A percentile compares a stretch with the other conserved stretches of the same genome.
Conservation (phyloP, 2,113 vertebrate species). For the Cheirogaleus medius region DNA sequence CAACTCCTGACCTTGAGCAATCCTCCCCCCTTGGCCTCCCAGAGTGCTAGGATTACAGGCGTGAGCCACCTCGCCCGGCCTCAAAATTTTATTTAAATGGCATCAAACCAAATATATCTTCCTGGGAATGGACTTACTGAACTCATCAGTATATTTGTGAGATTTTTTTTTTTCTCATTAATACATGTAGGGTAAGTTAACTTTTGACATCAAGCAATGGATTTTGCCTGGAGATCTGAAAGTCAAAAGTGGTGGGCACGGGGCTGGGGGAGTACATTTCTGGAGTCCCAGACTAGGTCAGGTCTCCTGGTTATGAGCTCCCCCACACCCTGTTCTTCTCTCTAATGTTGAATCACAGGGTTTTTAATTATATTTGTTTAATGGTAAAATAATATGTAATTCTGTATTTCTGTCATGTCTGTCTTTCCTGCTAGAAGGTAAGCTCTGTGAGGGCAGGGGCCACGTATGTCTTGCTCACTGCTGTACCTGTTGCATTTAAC, state of each 20-base stretch:
- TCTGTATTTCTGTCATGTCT: neutral
- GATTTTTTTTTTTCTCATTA: neutral
- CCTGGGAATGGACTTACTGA: neutral
- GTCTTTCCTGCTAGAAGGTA: neutral
- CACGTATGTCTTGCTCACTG: neutral
- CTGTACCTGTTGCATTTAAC: no score
- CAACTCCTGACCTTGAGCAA: no score
- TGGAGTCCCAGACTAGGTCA: neutral
- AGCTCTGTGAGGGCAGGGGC: neutral
- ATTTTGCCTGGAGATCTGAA: neutral
- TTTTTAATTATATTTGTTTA: conserved; percentile 18
- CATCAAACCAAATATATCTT: neutral
- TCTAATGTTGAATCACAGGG: neutral
- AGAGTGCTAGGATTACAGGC: no score
- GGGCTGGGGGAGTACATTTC: neutral
- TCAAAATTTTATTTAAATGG: neutral
- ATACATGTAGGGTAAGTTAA: neutral
- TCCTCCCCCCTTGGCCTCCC: no score
- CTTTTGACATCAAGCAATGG: neutral
- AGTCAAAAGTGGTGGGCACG: neutral
- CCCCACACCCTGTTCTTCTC: neutral
- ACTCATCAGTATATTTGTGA: neutral
- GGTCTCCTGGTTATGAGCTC: neutral
- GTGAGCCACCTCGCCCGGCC: no score
- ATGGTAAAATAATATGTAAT: neutral